A percentile compares a stretch with the other conserved stretches of the same genome.
Evolutionary conservation across 2,797 vertebrate genomes (phyloP).

Genomic region (Tokudaia tokunoshimensis): DNA sequence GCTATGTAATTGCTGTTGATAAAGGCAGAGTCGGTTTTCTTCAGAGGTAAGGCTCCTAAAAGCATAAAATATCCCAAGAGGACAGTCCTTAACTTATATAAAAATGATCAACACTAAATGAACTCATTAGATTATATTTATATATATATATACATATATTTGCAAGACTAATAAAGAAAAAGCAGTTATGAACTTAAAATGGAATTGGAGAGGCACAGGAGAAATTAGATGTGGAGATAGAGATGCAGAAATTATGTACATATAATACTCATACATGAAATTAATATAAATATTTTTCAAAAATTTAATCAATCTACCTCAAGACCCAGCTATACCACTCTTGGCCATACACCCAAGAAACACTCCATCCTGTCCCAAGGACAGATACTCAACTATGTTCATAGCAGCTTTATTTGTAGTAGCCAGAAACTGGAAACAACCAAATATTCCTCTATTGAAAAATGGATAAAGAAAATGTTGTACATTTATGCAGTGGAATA

Average conservation of each 20-base stretch:
- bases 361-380: neutral
- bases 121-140: neutral
- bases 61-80: neutral
- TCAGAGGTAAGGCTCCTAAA: neutral
- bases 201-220: neutral
- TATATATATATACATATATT: neutral
- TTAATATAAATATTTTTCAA: neutral
- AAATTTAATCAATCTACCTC: neutral
- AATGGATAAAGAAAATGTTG: neutral
- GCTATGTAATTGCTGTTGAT: neutral
- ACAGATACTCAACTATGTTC: neutral
- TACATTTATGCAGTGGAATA: neutral
- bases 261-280: neutral
- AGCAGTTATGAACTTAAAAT: neutral
- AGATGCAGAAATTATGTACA: neutral
- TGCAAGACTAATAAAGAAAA: neutral
- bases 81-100: neutral
- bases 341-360: neutral
- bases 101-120: neutral
- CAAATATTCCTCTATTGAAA: neutral
- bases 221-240: neutral
- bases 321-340: neutral
- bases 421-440: neutral
- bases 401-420: neutral
- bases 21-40: neutral